These are phyloP conservation scores for Cylindroiulus punctatus DNA, from an alignment of 2,888 invertebrate genomes.

Conservation along the genomic window DNA sequence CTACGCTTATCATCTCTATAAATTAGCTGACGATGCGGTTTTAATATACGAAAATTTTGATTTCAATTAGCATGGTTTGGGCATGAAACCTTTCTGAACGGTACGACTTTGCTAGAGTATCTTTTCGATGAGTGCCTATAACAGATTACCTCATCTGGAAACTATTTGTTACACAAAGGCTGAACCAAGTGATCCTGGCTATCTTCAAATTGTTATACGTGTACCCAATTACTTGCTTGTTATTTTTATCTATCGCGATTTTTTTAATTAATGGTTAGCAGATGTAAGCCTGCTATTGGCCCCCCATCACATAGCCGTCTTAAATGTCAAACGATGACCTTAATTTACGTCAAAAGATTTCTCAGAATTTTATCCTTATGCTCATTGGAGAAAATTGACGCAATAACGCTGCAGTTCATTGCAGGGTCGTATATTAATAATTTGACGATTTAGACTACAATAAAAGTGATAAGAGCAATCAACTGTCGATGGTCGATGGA, in stretches of 20 bases:
- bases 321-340: constrained; percentile 29
- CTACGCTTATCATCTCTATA: not conserved
- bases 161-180: not conserved
- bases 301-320: not conserved
- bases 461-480: constrained; percentile 15
- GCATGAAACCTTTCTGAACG: not conserved
- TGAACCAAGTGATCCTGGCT: not conserved
- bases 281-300: not conserved
- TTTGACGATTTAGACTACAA: constrained; percentile 38
- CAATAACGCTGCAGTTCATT: not conserved
- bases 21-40: not conserved
- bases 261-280: not conserved
- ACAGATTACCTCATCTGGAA: not conserved
- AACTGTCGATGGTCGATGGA: not conserved
- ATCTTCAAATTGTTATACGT: not conserved
- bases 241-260: not conserved
- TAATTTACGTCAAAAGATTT: not conserved
- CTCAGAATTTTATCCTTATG: not conserved
- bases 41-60: not conserved
- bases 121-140: not conserved
- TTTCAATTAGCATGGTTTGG: not conserved
- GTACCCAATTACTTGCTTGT: constrained; percentile 13
- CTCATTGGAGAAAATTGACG: not conserved
- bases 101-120: not conserved
- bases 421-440: constrained; percentile 2